A percentile compares a stretch with the other conserved stretches of the same genome.
Conservation (phyloP, 2,888 invertebrate genomes). For the Spilosoma lubricipeda region DNA sequence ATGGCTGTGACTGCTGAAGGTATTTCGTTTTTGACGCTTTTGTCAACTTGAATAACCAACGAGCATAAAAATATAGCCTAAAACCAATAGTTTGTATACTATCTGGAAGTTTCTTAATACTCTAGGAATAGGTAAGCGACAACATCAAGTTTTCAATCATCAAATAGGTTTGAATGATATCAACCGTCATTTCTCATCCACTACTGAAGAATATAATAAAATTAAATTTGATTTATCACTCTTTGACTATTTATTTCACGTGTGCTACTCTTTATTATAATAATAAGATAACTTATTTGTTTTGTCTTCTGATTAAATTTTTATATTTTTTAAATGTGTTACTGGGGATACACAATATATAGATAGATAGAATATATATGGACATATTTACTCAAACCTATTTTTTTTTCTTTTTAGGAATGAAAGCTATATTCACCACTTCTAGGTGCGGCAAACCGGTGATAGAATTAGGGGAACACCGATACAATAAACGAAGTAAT, state of each 20-base stretch:
- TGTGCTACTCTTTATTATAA: background rate
- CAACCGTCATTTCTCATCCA: too few species aligned
- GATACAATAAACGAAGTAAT: constrained; percentile 52
- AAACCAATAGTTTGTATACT: too few species aligned
- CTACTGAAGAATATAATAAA: too few species aligned
- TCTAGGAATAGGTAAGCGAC: too few species aligned
- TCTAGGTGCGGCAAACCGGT: constrained; percentile 59
- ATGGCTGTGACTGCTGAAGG: background rate
- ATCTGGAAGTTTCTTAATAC: too few species aligned
- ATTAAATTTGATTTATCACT: background rate
- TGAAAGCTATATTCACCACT: constrained; percentile 38
- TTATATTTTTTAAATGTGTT: background rate
- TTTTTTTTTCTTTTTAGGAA: background rate
- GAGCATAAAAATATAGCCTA: background rate
- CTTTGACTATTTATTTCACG: background rate
- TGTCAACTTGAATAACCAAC: background rate
- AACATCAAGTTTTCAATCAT: too few species aligned
- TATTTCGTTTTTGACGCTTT: background rate
- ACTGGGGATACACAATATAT: background rate
- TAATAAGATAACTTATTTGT: background rate
- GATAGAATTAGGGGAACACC: constrained; percentile 51
- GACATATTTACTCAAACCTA: background rate
- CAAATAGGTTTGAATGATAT: too few species aligned
- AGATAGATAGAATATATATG: too few species aligned
- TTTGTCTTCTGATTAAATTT: background rate